These are phyloP conservation scores for Eupeodes latifasciatus DNA, from an alignment of 2,888 invertebrate species.

Conservation along the genomic window DNA sequence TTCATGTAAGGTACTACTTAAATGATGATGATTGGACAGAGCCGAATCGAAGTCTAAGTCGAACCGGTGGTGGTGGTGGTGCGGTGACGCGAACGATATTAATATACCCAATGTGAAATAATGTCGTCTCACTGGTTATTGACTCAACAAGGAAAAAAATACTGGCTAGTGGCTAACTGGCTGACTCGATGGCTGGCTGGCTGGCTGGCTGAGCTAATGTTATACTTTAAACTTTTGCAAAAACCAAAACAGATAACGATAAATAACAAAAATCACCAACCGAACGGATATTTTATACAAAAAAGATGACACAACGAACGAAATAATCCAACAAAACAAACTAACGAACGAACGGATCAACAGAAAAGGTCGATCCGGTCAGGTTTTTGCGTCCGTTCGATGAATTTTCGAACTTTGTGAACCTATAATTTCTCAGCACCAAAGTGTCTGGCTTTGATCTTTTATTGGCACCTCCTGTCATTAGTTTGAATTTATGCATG, in stretches of 20 bases:
- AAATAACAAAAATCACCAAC: neutral
- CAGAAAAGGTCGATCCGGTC: conserved; percentile 44
- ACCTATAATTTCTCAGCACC: conserved; percentile 50
- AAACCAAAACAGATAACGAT: conserved; percentile 31
- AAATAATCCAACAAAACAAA: neutral
- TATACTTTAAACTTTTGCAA: neutral
- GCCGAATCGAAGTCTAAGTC: too few species aligned
- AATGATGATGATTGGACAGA: conserved; percentile 49
- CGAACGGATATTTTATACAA: neutral
- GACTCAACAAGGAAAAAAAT: conserved; percentile 43
- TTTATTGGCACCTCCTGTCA: conserved; percentile 49
- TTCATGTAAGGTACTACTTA: conserved; percentile 39
- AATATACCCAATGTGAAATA: conserved; percentile 27
- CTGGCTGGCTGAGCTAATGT: neutral
- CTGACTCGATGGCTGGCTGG: neutral
- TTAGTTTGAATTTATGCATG: conserved; percentile 26
- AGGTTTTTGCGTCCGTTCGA: conserved; percentile 5
- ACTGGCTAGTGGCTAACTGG: neutral
- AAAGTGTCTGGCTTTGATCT: conserved; percentile 46
- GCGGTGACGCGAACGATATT: conserved; percentile 14
- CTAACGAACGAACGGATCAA: neutral
- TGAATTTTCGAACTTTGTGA: conserved; percentile 66
- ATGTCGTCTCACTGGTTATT: conserved; percentile 69
- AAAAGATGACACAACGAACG: neutral
- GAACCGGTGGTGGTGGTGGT: neutral